These are phyloP conservation scores for Axinella damicornis DNA, from an alignment of 37 sponge, comb jelly and placozoan species.

Conservation along the genomic window DNA sequence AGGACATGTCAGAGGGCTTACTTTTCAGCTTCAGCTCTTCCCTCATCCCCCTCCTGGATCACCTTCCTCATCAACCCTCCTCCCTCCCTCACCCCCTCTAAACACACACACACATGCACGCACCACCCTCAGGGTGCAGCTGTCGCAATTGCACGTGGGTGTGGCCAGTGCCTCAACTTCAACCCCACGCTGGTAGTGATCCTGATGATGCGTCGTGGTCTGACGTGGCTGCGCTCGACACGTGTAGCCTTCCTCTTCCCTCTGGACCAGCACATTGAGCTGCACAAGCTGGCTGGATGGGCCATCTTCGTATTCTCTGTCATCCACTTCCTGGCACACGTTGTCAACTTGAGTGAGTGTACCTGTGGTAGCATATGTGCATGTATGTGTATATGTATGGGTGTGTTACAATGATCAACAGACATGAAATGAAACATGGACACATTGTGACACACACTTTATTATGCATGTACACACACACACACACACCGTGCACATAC, in stretches of 20 bases:
- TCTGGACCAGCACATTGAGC: constrained; percentile 90
- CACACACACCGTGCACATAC: neutral
- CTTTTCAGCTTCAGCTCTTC: no score
- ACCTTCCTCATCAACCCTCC: no score
- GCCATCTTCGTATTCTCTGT: constrained; percentile 58
- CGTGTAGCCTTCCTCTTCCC: constrained; percentile 64
- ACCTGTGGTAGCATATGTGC: no score
- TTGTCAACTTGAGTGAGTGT: constrained; percentile 74
- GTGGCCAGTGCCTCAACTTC: constrained; percentile 84
- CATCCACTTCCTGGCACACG: constrained; percentile 71
- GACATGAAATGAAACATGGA: neutral
- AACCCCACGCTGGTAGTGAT: constrained; percentile 74
- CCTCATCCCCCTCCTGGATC: no score
- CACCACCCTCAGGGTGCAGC: constrained; percentile 22
- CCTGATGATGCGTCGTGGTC: constrained; percentile 73
- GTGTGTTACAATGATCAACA: neutral
- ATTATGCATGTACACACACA: no score
- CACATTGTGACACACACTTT: neutral
- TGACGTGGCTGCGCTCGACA: constrained; percentile 83
- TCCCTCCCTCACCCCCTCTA: no score
- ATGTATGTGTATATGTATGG: neutral
- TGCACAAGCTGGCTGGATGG: constrained; percentile 83
- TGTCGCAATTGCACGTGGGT: constrained; percentile 79
- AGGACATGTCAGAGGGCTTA: no score
- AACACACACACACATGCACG: no score